phyloP scores from a whole-genome alignment of 2,888 invertebrate genomes.

The Leptothorax acervorum region DNA sequence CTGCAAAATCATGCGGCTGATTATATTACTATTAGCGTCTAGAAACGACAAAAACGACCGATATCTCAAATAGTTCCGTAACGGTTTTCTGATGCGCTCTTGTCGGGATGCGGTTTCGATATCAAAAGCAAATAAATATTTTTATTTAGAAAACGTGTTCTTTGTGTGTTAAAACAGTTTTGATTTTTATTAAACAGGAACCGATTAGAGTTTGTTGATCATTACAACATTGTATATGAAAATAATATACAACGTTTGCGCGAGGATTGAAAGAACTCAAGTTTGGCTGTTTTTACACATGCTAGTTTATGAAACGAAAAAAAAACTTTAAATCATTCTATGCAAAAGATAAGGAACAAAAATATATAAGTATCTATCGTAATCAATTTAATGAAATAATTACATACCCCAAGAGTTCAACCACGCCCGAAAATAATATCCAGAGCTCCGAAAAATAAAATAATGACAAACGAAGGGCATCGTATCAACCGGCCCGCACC shows the following conservation, averaged over 20 bases:
- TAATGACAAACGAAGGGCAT: constrained; percentile 29
- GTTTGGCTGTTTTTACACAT: not conserved
- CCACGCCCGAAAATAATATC: not conserved
- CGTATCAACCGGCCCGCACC: constrained; percentile 26
- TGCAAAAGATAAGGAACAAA: not conserved
- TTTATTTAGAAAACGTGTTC: not conserved
- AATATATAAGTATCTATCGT: not conserved
- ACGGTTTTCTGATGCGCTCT: constrained; percentile 28
- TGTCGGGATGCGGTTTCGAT: not conserved
- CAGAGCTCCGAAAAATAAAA: constrained; percentile 4
- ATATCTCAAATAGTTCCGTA: constrained; percentile 1
- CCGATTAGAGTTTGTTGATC: not conserved
- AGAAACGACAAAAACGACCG: not conserved
- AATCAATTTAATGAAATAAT: not conserved
- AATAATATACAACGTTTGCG: not conserved
- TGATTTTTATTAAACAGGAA: not conserved
- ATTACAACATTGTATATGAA: not conserved
- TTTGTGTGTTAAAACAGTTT: not conserved
- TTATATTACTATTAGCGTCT: constrained; percentile 18
- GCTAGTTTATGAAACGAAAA: not conserved
- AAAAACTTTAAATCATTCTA: not conserved
- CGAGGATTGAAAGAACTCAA: not conserved
- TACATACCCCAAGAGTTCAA: not conserved
- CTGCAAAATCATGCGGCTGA: not conserved
- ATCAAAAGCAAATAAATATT: constrained; percentile 20